Evolutionary conservation across 2,888 invertebrate species (phyloP).

Genomic region (Ormyrus rosae): DNA sequence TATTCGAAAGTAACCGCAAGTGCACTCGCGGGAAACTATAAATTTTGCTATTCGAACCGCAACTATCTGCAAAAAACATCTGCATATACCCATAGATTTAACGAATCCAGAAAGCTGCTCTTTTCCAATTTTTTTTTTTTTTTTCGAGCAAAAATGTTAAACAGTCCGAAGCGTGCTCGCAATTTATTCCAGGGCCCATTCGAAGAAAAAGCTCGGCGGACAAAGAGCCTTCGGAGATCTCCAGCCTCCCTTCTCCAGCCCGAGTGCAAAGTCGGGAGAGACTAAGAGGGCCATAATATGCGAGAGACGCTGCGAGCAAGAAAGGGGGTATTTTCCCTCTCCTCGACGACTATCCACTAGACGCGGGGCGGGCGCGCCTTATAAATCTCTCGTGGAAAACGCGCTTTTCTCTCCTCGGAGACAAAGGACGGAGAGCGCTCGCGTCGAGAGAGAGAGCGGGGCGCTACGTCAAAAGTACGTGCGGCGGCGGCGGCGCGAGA

Average conservation of each 20-base stretch:
- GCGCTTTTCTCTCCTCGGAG: slow-evolving; percentile 14
- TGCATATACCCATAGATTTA: too few species aligned
- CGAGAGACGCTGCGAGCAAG: slow-evolving; percentile 8
- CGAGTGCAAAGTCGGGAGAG: slow-evolving; percentile 21
- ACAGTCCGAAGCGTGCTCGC: too few species aligned
- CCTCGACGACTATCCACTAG: not conserved
- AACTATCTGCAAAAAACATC: too few species aligned
- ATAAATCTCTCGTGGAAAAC: slow-evolving; percentile 53
- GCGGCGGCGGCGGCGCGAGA: not conserved
- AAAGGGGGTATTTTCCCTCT: slow-evolving; percentile 1
- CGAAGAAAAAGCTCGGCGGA: not conserved
- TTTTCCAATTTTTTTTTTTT: too few species aligned
- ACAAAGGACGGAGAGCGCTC: slow-evolving; percentile 28
- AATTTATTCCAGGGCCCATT: too few species aligned
- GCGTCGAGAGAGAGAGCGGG: slow-evolving; percentile 35
- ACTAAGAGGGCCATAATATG: slow-evolving; percentile 51
- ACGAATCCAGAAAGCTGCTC: too few species aligned
- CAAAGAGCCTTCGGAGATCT: not conserved
- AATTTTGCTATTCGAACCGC: too few species aligned
- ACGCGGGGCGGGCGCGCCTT: slow-evolving; percentile 25
- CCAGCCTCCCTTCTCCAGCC: not conserved
- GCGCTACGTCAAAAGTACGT: not conserved
- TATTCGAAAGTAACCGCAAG: too few species aligned
- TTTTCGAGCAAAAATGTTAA: too few species aligned
- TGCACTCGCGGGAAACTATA: too few species aligned